These are phyloP conservation scores for Hypomecis punctinalis DNA, from an alignment of 2,888 invertebrate species.

Conservation along the genomic window DNA sequence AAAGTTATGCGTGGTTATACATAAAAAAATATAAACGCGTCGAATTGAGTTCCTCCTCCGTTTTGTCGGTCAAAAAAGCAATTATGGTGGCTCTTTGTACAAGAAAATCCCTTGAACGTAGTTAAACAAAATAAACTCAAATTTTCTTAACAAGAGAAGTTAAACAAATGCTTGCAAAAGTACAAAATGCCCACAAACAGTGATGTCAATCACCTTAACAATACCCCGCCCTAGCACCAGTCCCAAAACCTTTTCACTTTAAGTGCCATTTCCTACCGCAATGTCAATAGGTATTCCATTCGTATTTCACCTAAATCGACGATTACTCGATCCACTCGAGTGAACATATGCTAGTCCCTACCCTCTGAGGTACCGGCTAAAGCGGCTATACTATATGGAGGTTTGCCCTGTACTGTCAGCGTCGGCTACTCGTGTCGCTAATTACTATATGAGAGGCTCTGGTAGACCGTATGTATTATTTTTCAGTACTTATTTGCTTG, in stretches of 20 bases:
- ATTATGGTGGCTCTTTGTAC: too few species aligned
- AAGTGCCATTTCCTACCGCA: constrained; percentile 23
- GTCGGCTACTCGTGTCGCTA: neutral
- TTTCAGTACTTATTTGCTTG: neutral
- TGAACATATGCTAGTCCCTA: constrained; percentile 39
- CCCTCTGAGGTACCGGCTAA: constrained; percentile 16
- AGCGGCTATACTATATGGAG: neutral
- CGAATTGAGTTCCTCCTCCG: too few species aligned
- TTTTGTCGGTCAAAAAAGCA: too few species aligned
- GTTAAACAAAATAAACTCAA: too few species aligned
- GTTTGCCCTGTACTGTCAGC: neutral
- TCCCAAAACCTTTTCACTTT: constrained; percentile 15
- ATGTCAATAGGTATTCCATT: constrained; percentile 33
- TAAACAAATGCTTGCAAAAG: neutral
- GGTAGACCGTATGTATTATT: neutral
- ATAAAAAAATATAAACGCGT: too few species aligned
- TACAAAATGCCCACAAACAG: neutral
- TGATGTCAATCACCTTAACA: neutral
- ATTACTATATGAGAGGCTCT: too few species aligned
- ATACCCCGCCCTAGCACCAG: constrained; percentile 7
- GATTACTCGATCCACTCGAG: constrained; percentile 33
- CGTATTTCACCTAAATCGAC: constrained; percentile 41
- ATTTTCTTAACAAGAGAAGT: too few species aligned
- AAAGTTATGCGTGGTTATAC: too few species aligned
- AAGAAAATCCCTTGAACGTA: too few species aligned